Evolutionary conservation across 1,140 invertebrate species (phyloP).

Genomic region (Calosoma granatense): DNA sequence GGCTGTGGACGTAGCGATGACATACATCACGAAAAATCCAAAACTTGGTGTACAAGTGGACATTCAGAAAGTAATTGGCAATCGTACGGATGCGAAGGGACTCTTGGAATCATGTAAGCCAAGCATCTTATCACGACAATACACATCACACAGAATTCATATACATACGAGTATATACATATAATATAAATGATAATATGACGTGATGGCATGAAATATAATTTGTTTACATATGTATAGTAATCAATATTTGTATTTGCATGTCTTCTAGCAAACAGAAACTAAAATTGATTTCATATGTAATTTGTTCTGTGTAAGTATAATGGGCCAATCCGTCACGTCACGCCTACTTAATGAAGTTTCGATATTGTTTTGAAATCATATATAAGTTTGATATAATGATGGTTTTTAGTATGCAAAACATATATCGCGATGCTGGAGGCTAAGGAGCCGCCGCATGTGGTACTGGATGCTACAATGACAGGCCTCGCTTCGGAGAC

Average conservation of each 20-base stretch:
- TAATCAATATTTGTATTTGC: conserved; percentile 10
- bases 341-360: too few species aligned
- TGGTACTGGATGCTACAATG: conserved; percentile 70
- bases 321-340: too few species aligned
- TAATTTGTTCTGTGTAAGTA: too few species aligned
- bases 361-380: too few species aligned
- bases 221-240: conserved; percentile 9
- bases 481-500: conserved; percentile 67
- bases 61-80: conserved; percentile 47
- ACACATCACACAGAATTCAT: neutral
- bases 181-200: too few species aligned
- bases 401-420: conserved; percentile 54
- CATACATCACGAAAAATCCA: conserved; percentile 55
- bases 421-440: conserved; percentile 53
- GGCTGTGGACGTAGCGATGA: conserved; percentile 53
- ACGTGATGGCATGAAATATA: too few species aligned
- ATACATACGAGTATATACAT: neutral
- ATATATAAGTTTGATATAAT: too few species aligned
- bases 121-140: neutral
- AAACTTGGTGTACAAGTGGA: conserved; percentile 53
- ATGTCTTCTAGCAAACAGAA: too few species aligned
- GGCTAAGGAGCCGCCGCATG: conserved; percentile 53
- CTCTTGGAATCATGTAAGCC: conserved; percentile 51
- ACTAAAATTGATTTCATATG: too few species aligned
- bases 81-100: conserved; percentile 53